phyloP scores from a whole-genome alignment of 2,797 vertebrate species.

The Epinephelus malabaricus region DNA sequence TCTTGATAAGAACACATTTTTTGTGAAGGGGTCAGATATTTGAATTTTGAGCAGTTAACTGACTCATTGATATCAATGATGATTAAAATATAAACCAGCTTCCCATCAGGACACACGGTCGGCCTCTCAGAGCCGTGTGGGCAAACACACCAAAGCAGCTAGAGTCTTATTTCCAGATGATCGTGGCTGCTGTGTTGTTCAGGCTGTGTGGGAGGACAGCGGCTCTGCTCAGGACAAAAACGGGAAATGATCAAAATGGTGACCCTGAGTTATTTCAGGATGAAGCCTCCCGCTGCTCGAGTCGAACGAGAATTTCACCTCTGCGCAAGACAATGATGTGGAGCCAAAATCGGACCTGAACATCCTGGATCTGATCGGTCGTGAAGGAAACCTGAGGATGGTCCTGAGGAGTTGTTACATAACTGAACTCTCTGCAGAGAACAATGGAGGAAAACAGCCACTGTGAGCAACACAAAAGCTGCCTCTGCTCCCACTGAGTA shows the following conservation, averaged over 20 bases:
- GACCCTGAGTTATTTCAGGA: constrained; percentile 70
- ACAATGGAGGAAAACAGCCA: constrained; percentile 40
- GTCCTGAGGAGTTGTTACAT: constrained; percentile 53
- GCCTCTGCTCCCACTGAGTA: constrained; percentile 53
- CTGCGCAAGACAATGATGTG: constrained; percentile 15
- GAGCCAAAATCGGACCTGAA: constrained; percentile 18
- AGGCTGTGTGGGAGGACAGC: constrained; percentile 61
- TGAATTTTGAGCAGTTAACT: background rate
- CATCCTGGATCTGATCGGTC: constrained; percentile 36
- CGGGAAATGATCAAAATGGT: constrained; percentile 58
- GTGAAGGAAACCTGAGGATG: constrained; percentile 38
- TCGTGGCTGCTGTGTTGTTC: constrained; percentile 33
- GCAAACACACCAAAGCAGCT: constrained; percentile 2
- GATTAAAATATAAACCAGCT: background rate
- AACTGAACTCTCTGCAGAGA: constrained; percentile 58
- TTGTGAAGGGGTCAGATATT: background rate
- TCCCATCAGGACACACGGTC: background rate
- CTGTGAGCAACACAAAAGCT: constrained; percentile 47
- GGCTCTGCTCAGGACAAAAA: constrained; percentile 62
- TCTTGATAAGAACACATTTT: background rate
- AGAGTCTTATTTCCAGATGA: constrained; percentile 16
- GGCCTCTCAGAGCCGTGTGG: constrained; percentile 7
- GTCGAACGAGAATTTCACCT: constrained; percentile 26
- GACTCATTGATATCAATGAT: background rate
- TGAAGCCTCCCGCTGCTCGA: constrained; percentile 34